Evolutionary conservation across 2,888 invertebrate species (phyloP).

Genomic region (Zygaena filipendulae): DNA sequence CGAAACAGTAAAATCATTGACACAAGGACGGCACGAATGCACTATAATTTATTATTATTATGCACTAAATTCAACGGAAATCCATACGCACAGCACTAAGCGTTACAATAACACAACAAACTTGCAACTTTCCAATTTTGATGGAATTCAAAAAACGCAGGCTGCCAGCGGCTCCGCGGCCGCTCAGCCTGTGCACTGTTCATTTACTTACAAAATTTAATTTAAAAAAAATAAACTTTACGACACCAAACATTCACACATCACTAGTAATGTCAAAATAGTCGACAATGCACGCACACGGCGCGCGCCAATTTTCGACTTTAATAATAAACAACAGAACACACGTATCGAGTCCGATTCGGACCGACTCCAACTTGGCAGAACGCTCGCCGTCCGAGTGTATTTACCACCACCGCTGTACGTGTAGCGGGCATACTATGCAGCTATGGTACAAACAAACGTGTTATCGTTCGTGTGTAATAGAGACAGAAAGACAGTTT

Average conservation of each 20-base stretch:
- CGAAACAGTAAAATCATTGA: no score
- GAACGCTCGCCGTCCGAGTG: slow-evolving; percentile 37
- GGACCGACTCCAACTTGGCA: slow-evolving; percentile 45
- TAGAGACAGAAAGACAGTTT: slow-evolving; percentile 26
- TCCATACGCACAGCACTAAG: slow-evolving; percentile 27
- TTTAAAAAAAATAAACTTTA: slow-evolving; percentile 21
- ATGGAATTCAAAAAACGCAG: slow-evolving; percentile 38
- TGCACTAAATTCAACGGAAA: no score
- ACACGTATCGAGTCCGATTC: slow-evolving; percentile 34
- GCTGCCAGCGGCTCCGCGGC: slow-evolving; percentile 34
- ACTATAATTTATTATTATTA: no score
- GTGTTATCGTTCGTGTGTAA: slow-evolving; percentile 24
- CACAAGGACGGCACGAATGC: no score
- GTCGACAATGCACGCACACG: slow-evolving; percentile 25
- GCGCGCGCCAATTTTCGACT: slow-evolving; percentile 21
- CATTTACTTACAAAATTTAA: slow-evolving; percentile 36
- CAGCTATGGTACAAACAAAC: neutral
- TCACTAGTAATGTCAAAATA: slow-evolving; percentile 20
- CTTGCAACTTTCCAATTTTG: slow-evolving; percentile 42
- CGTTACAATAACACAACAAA: slow-evolving; percentile 20
- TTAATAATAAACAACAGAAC: slow-evolving; percentile 30
- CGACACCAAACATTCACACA: slow-evolving; percentile 16
- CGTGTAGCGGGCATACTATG: slow-evolving; percentile 16
- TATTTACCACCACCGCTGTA: slow-evolving; percentile 43
- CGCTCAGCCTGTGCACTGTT: slow-evolving; percentile 17